Evolutionary conservation across 2,888 invertebrate genomes (phyloP).

Genomic region (Sturmia bella): DNA sequence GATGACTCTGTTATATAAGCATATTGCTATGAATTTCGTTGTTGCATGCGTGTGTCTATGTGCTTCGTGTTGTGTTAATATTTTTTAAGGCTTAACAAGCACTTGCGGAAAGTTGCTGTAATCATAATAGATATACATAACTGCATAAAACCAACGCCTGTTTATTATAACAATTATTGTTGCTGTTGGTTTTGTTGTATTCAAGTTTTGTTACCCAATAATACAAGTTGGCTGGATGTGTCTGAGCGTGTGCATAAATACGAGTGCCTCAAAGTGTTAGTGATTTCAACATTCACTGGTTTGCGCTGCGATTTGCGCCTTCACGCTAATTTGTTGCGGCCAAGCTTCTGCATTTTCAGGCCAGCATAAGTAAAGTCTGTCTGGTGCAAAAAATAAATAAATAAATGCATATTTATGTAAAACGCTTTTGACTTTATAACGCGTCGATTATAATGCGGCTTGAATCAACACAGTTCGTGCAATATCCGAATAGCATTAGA

Average conservation of each 20-base stretch:
- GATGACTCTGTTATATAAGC: background rate
- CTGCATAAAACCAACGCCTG: slow-evolving; percentile 66
- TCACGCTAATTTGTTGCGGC: slow-evolving; percentile 74
- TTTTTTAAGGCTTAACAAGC: slow-evolving; percentile 68
- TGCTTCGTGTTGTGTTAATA: slow-evolving; percentile 67
- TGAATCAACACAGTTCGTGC: slow-evolving; percentile 61
- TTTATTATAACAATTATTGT: slow-evolving; percentile 51
- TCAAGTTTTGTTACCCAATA: slow-evolving; percentile 45
- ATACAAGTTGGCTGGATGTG: slow-evolving; percentile 20
- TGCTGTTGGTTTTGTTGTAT: slow-evolving; percentile 28
- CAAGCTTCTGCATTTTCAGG: slow-evolving; percentile 73
- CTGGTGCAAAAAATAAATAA: slow-evolving; percentile 44
- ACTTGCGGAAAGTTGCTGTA: slow-evolving; percentile 63
- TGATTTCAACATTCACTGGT: slow-evolving; percentile 71
- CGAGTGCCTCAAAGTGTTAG: slow-evolving; percentile 54
- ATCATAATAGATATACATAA: slow-evolving; percentile 67
- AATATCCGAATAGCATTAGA: slow-evolving; percentile 61
- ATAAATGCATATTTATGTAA: slow-evolving; percentile 22
- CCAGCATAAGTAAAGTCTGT: slow-evolving; percentile 44
- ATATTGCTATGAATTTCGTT: background rate
- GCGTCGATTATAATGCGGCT: slow-evolving; percentile 67
- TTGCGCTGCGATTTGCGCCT: slow-evolving; percentile 74
- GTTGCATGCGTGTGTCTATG: background rate
- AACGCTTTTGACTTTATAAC: slow-evolving; percentile 60
- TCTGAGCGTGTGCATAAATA: slow-evolving; percentile 13